These are phyloP conservation scores for Cepaea hortensis DNA, from an alignment of 2,888 invertebrate species.

Conservation along the genomic window DNA sequence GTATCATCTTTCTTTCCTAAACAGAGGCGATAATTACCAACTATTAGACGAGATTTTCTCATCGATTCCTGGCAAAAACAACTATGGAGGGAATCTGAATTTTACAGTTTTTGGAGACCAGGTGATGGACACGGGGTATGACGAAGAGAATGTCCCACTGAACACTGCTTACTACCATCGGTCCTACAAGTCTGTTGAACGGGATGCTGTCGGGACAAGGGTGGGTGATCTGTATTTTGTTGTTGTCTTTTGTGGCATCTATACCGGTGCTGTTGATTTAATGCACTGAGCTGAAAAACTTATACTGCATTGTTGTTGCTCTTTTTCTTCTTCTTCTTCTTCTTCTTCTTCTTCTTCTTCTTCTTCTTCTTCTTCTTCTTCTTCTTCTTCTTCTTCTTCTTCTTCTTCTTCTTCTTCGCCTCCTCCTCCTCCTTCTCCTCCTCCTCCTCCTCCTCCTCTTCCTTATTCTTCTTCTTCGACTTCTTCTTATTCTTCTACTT, in stretches of 20 bases:
- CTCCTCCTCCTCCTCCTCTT: neutral
- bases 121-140: neutral
- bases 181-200: constrained; percentile 49
- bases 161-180: constrained; percentile 64
- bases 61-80: constrained; percentile 40
- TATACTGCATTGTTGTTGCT: too few species aligned
- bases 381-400: neutral
- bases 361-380: neutral
- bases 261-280: too few species aligned
- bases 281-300: too few species aligned
- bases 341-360: neutral
- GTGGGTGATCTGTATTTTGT: neutral
- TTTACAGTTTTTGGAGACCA: neutral
- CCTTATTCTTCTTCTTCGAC: neutral
- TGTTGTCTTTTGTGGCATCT: too few species aligned
- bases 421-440: neutral
- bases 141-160: constrained; percentile 18
- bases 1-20: too few species aligned
- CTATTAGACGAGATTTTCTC: constrained; percentile 39
- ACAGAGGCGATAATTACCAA: neutral
- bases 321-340: neutral
- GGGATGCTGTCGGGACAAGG: constrained; percentile 37
- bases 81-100: constrained; percentile 10
- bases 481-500: neutral
- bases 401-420: neutral